Evolutionary conservation across 2,888 invertebrate species (phyloP), one percentile per base, ranked within the genome.

Genomic region (Suillia variegata): DNA sequence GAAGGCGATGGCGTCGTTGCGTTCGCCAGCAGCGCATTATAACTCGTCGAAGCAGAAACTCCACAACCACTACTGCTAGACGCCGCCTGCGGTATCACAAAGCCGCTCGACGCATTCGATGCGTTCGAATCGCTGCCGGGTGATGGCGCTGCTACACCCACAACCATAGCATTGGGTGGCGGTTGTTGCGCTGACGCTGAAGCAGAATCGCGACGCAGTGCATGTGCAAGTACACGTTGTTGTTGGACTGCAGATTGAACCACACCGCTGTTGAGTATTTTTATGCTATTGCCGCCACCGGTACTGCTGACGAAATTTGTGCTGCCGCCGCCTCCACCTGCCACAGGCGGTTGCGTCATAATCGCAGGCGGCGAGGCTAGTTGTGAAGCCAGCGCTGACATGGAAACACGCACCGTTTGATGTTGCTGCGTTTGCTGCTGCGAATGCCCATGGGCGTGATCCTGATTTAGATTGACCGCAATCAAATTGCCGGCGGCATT

Each of bases 21-120:
- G 34, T 80, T 86, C 57, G 86, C 85, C 20, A 87, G 77, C 63
- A 87, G 75, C 10, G 87, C 85, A 60, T 84, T 86, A 47, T 87
- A 79, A 53, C 85, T 84, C 48, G 61, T 34, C 4, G 17, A 18
- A 10, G 20, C 21, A 6, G 45, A 45, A n/a, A n/a, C n/a, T n/a
- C n/a, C n/a, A 26, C 26, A 5, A 4, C 10, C 6, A 21, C 12
- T 50, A 31, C 61, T 64, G 13, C 67, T 63, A 33, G 69, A 58
- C 2, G 78, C 57, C 20, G 73, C 71, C 24, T 73, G 75, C 12
- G 87, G 86, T 81, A 87, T 85, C 10, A 86, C 84, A 64, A 86
- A 83, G n/a, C 78, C 78, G 54, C 85, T 85, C n/a, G n/a, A n/a
- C 24, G 80, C 79, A 68, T 80, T 81, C 6, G 81, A 81, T 42